Conservation (phyloP, 2,113 vertebrate species). For the Trichomycterus rosablanca region DNA sequence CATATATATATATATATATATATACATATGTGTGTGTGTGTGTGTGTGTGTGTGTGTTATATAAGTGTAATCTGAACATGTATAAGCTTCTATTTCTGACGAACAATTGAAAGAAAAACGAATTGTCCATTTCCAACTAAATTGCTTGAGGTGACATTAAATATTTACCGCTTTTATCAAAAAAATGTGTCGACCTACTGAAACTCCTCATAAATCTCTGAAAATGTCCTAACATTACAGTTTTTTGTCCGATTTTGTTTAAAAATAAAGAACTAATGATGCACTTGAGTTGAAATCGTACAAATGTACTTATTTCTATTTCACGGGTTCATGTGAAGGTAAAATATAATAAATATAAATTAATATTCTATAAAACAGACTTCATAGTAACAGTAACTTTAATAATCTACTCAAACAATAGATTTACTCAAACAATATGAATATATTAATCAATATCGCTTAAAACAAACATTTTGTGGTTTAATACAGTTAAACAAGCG, state of each 20-base stretch:
- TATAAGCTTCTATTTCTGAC: no score
- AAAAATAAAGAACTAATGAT: no score
- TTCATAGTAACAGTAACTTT: not conserved
- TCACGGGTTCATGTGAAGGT: no score
- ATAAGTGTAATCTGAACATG: no score
- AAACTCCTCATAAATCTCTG: not conserved
- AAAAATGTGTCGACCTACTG: not conserved
- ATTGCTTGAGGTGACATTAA: conserved; percentile 5
- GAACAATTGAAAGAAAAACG: no score
- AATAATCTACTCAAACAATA: conserved; percentile 20
- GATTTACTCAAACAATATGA: no score
- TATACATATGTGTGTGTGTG: no score
- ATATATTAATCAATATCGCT: conserved; percentile 16
- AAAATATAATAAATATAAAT: no score
- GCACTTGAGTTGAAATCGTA: no score
- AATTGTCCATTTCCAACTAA: conserved; percentile 2
- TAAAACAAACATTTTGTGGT: conserved; percentile 30
- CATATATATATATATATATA: no score
- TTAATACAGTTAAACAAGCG: conserved; percentile 27
- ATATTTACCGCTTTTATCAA: conserved; percentile 1
- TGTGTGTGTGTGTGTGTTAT: no score
- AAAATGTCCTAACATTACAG: not conserved
- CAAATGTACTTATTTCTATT: no score
- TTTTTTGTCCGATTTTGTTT: not conserved
- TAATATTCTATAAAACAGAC: not conserved